Base-by-base conservation (phyloP, 2,113 vertebrate genomes). In the Saccopteryx bilineata region DNA sequence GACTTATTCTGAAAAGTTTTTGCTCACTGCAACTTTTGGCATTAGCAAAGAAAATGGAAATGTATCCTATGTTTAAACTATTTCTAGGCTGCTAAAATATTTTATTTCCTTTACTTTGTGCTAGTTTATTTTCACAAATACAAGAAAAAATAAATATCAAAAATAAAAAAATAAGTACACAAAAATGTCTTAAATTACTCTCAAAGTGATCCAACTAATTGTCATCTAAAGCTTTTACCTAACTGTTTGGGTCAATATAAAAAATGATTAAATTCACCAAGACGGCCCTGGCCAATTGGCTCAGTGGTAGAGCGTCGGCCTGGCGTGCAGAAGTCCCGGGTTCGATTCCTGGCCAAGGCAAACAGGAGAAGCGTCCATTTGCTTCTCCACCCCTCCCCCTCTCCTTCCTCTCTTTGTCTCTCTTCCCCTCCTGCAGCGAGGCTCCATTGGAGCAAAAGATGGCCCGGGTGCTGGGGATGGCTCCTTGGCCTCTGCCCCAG, bases 1-100 rank as follows among this genome's bases (percentile, higher is more conserved):
- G 80, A 93, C 94, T 94, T 97, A 82, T 93, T 33, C n/a, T 15
- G 33, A 9, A 81, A 88, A 95, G 17, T 7, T 81, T 92, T 48
- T 76, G 39, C 33, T 88, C 24, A 19, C 65, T 90, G 75, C 9
- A 96, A 78, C 71, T 86, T 87, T 96, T 58, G 58, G 74, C 66
- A 58, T n/a, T 84, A 66, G 52, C 21, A 65, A 60, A 7, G 33
- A 88, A 94, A 91, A 76, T 39, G 10, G 14, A 94, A 96, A 94
- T 92, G 4, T 9, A 50, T 94, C 28, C 61, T 75, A 11, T 21
- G 14, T 69, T 79, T 26, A 69, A 78, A 84, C n/a, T 24, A 52
- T 68, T 94, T 91, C 31, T 13, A 69, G 13, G 50, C 14, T 80
- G 3, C 24, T 21, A 91, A 93, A 80, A 52, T 81, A 63, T 39